Percentiles rank a stretch among this genome's conserved stretches.
phyloP scores from a whole-genome alignment of 2,113 vertebrate species.

The Sylvietta virens region DNA sequence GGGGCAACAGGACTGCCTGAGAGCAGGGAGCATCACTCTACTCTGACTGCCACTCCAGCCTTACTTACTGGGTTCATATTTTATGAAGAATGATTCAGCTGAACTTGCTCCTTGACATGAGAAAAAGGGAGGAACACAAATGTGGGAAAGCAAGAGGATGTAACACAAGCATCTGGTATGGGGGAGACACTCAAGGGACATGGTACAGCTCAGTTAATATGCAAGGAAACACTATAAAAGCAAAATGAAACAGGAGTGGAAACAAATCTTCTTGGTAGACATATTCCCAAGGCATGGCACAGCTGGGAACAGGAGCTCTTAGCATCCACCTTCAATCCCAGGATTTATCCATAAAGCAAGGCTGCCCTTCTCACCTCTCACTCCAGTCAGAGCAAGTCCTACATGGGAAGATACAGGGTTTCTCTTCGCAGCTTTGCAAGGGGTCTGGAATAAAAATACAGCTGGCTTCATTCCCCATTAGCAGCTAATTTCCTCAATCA shows the following conservation, averaged over 20 bases:
- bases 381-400: background rate
- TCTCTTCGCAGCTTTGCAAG: background rate
- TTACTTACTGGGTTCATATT: background rate
- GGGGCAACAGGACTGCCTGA: background rate
- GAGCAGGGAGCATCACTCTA: background rate
- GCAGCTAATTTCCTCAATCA: constrained; percentile 43
- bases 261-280: background rate
- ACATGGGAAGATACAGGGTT: background rate
- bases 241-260: background rate
- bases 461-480: constrained; percentile 30
- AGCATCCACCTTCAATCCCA: background rate
- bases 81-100: constrained; percentile 19
- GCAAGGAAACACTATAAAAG: constrained; percentile 28
- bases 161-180: constrained; percentile 47
- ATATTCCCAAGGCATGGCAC: background rate
- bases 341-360: background rate
- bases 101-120: constrained; percentile 37
- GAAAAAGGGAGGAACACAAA: constrained; percentile 7
- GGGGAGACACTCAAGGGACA: constrained; percentile 48
- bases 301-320: constrained; percentile 38
- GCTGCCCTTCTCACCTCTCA: background rate
- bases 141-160: constrained; percentile 54
- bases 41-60: background rate
- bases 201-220: background rate
- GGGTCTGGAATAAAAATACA: constrained; percentile 8